Percentiles rank a stretch among this genome's conserved stretches.
Evolutionary conservation across 2,797 vertebrate genomes (phyloP).

Genomic region (Aeoliscus strigatus): DNA sequence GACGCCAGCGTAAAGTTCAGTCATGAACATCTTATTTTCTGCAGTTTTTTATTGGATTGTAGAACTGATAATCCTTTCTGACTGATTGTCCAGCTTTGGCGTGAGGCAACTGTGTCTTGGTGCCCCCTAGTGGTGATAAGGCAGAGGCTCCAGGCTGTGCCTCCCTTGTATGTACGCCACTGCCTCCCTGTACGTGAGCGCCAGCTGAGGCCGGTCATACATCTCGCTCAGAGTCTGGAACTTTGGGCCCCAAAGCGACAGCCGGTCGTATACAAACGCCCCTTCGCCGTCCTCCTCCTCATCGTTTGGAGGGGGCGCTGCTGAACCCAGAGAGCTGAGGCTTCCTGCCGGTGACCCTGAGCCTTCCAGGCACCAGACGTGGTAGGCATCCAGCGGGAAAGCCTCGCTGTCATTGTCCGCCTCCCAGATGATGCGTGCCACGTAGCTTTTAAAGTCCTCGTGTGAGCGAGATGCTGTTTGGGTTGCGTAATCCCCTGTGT

Average conservation of each 20-base stretch:
- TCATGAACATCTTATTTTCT: too few species aligned
- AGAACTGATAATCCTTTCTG: neutral
- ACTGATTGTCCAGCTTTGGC: neutral
- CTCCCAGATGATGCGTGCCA: slow-evolving; percentile 78
- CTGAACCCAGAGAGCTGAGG: slow-evolving; percentile 81
- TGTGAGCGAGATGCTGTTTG: slow-evolving; percentile 27
- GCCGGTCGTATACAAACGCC: slow-evolving; percentile 65
- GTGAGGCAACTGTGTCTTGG: too few species aligned
- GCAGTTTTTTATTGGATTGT: too few species aligned
- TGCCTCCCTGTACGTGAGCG: slow-evolving; percentile 52
- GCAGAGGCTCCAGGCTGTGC: slow-evolving; percentile 52
- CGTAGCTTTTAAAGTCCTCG: slow-evolving; percentile 80
- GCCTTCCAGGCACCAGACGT: slow-evolving; percentile 81
- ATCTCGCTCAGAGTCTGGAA: slow-evolving; percentile 79
- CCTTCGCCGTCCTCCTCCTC: slow-evolving; percentile 52
- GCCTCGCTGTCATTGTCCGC: slow-evolving; percentile 76
- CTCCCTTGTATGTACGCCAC: slow-evolving; percentile 48
- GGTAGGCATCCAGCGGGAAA: slow-evolving; percentile 74
- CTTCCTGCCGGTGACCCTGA: slow-evolving; percentile 74
- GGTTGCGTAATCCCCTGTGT: neutral
- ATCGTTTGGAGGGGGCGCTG: slow-evolving; percentile 10
- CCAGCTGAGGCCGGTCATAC: slow-evolving; percentile 65
- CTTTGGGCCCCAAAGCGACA: slow-evolving; percentile 79
- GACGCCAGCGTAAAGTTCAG: too few species aligned
- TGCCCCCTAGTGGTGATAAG: slow-evolving; percentile 39